Evolutionary conservation across 1,140 invertebrate genomes (phyloP).

Genomic region (Microplitis mediator): DNA sequence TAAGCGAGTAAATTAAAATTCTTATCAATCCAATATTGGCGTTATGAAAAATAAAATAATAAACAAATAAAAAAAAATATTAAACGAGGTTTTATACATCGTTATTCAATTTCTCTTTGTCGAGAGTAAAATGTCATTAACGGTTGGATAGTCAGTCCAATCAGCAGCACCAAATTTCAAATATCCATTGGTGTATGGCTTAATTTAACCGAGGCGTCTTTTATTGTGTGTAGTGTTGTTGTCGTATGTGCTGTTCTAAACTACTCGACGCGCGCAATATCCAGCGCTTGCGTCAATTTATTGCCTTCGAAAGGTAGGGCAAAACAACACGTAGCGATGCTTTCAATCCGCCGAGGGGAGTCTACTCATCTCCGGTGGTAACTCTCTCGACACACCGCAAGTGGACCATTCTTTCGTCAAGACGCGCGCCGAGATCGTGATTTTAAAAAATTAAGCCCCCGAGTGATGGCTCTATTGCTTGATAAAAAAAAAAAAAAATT

Average conservation of each 20-base stretch:
- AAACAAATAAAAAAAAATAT: background rate
- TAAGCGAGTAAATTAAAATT: too few relatives aligned
- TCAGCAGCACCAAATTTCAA: slow-evolving; percentile 17
- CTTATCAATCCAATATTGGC: too few relatives aligned
- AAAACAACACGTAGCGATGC: too few relatives aligned
- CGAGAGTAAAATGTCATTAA: slow-evolving; percentile 9
- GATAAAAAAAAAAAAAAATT: background rate
- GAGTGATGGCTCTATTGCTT: background rate
- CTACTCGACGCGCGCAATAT: slow-evolving; percentile 44
- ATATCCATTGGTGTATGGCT: slow-evolving; percentile 1
- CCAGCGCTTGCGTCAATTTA: slow-evolving; percentile 6
- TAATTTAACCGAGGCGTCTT: slow-evolving; percentile 1
- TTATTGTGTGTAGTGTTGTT: background rate
- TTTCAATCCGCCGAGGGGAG: too few relatives aligned
- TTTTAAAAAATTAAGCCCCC: background rate
- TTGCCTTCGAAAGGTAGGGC: background rate
- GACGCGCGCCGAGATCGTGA: background rate
- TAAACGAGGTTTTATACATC: background rate
- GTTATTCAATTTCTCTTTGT: background rate
- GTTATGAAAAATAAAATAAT: background rate
- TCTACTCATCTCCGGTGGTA: background rate
- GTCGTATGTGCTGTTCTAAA: slow-evolving; percentile 38
- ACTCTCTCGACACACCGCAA: background rate
- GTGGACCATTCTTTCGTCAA: background rate
- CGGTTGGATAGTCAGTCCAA: slow-evolving; percentile 1